phyloP scores from a whole-genome alignment of 1,140 invertebrate genomes.

The Lepidostoma basale region DNA sequence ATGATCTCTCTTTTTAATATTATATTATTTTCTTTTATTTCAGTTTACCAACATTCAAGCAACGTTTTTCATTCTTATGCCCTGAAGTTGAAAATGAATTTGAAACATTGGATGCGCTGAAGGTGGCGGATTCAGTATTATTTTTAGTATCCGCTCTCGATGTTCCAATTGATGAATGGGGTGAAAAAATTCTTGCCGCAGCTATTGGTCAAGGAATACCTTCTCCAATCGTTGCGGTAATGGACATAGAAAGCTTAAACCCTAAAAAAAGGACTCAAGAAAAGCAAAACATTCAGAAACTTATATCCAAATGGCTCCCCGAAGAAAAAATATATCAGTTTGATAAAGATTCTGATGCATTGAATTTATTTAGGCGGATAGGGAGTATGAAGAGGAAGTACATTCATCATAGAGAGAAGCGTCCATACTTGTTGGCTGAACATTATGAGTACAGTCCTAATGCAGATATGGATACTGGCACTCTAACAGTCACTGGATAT shows the following conservation, averaged over 20 bases:
- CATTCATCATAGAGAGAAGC: constrained; percentile 75
- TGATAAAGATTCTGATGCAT: constrained; percentile 76
- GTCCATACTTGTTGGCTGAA: constrained; percentile 84
- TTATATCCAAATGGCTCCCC: constrained; percentile 78
- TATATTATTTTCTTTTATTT: constrained; percentile 45
- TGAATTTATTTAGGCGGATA: constrained; percentile 80
- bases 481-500: constrained; percentile 84
- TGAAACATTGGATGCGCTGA: constrained; percentile 79
- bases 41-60: constrained; percentile 83
- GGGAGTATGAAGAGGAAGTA: constrained; percentile 80
- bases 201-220: constrained; percentile 84
- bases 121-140: constrained; percentile 82
- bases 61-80: constrained; percentile 79
- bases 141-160: constrained; percentile 72
- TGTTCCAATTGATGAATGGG: constrained; percentile 75
- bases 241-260: constrained; percentile 74
- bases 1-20: not conserved
- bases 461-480: constrained; percentile 66
- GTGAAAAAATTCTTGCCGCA: constrained; percentile 74
- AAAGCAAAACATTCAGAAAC: constrained; percentile 78
- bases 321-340: constrained; percentile 81
- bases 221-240: constrained; percentile 76
- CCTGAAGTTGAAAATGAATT: constrained; percentile 75
- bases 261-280: constrained; percentile 75
- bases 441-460: constrained; percentile 71